Base-by-base conservation (phyloP, 2,797 vertebrate species). In the Hapalemur alaotrensis region DNA sequence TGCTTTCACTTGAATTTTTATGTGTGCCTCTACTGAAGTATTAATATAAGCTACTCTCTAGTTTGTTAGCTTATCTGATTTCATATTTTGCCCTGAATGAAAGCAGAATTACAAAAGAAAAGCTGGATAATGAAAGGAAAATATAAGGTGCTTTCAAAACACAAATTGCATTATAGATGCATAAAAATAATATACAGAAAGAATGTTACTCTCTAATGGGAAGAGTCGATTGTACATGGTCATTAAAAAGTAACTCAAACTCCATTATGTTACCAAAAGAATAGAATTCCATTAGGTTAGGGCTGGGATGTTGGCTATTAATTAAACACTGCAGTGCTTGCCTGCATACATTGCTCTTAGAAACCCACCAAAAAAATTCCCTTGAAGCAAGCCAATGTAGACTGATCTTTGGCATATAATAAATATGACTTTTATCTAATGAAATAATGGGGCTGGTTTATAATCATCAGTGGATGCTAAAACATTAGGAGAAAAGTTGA, bases 191-290 rank as follows among this genome's bases (percentile, higher is more conserved):
- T 57, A 10, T 76, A 65, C 76, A 81, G 52, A 96, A 93, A 87
- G 70, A 82, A 41, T 61, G 15, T 52, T 78, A 18, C 25, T 95
- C 76, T 86, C 92, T 94, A 41, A 95, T 93, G 73, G 83, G 86
- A 95, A 94, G 76, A 97, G 65, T 43, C 13, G 7, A 87, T 91
- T 73, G 73, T 91, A 43, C 73, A 91, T 78, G 80, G 89, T 85
- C 96, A 95, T 96, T 96, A 90, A 93, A 93, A 97, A 96, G 81
- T 81, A 96, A 92, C 90, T 92, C 89, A 78, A 93, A 90, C 59
- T 93, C 69, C 70, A 96, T 95, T 94, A 94, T 38, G n/a, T 86
- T 93, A 97, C 89, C 23, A 87, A 95, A 95, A 81, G 25, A 91
- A 38, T 76, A 87, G 83, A 75, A 87, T 89, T 82, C 65, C 75